These are phyloP conservation scores for Astyanax mexicanus DNA, from an alignment of 2,797 vertebrate species.

Conservation along the genomic window DNA sequence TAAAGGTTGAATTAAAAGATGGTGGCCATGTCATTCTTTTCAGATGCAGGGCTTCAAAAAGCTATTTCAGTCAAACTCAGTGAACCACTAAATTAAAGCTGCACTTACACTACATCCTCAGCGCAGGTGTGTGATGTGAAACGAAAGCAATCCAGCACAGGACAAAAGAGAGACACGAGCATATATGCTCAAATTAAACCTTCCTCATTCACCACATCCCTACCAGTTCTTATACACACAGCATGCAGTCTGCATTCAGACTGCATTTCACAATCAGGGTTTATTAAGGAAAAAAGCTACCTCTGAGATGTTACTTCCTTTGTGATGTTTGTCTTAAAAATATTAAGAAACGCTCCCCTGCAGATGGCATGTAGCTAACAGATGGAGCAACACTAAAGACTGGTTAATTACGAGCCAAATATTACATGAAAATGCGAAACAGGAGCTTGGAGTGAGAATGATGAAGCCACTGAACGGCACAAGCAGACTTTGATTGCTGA, in stretches of 20 bases:
- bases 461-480: conserved; percentile 50
- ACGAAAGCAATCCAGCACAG: conserved; percentile 41
- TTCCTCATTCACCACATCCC: conserved; percentile 14
- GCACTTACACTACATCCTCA: conserved; percentile 52
- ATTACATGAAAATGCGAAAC: conserved; percentile 57
- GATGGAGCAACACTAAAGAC: conserved; percentile 17
- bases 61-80: conserved; percentile 51
- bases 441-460: conserved; percentile 29
- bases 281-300: conserved; percentile 12
- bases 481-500: conserved; percentile 67
- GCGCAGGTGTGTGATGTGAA: conserved; percentile 48
- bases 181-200: conserved; percentile 36
- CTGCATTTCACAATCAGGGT: conserved; percentile 13
- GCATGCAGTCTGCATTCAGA: conserved; percentile 2
- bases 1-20: conserved; percentile 37
- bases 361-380: conserved; percentile 24
- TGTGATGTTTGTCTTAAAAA: conserved; percentile 31
- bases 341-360: conserved; percentile 11
- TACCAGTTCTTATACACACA: neutral
- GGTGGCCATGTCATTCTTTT: conserved; percentile 42
- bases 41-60: conserved; percentile 49
- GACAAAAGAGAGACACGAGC: conserved; percentile 47
- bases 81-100: conserved; percentile 61
- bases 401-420: conserved; percentile 10
- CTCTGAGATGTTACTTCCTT: conserved; percentile 15